Evolutionary conservation across 2,888 invertebrate species (phyloP).

Genomic region (Brenthis ino): DNA sequence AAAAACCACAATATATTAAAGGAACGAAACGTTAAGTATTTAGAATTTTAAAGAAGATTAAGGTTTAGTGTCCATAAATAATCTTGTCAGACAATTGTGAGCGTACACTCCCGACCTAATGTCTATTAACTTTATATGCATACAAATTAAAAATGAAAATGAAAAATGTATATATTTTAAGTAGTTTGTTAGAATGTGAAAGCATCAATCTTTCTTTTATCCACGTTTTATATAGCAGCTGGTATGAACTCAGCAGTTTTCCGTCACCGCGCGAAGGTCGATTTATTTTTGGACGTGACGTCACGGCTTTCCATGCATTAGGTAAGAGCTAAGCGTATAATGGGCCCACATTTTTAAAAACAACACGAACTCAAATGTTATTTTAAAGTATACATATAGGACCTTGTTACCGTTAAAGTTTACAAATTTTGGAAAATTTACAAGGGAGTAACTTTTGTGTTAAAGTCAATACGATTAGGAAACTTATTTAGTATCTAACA

Average conservation of each 20-base stretch:
- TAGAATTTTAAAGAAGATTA: conserved; percentile 6
- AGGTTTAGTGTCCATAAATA: conserved; percentile 9
- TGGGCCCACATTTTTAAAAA: conserved; percentile 26
- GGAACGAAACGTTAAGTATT: neutral
- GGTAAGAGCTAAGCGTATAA: conserved; percentile 40
- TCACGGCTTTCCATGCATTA: conserved; percentile 65
- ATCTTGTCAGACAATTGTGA: conserved; percentile 9
- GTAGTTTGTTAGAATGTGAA: conserved; percentile 40
- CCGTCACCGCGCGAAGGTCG: conserved; percentile 69
- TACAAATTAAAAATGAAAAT: conserved; percentile 19
- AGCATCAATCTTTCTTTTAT: conserved; percentile 54
- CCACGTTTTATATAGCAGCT: conserved; percentile 42
- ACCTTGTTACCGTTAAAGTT: neutral
- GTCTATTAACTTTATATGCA: conserved; percentile 15
- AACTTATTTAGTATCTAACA: too few relatives aligned
- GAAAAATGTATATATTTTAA: conserved; percentile 12
- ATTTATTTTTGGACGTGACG: conserved; percentile 64
- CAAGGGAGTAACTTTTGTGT: too few relatives aligned
- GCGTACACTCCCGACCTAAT: conserved; percentile 10
- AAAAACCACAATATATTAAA: neutral
- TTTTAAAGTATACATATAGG: neutral
- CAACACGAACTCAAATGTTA: neutral
- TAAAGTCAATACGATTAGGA: too few relatives aligned
- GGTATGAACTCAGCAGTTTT: conserved; percentile 59
- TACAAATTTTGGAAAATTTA: neutral